Evolutionary conservation across 1,140 invertebrate genomes (phyloP), one percentile per base, ranked within the genome.

Genomic region (Drosophila kohkoa): DNA sequence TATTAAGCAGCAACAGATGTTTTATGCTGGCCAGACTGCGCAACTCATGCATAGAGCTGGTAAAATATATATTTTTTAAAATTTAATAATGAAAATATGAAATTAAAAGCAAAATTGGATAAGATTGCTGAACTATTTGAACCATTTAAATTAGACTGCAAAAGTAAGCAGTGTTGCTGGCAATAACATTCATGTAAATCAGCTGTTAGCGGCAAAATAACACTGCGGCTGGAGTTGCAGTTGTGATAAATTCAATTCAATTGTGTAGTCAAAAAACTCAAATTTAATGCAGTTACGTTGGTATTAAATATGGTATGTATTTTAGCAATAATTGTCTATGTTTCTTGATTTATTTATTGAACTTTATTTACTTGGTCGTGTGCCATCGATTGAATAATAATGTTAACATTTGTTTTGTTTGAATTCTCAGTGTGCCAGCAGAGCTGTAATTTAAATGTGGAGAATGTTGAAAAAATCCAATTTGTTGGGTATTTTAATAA

Each of bases 341-440:
- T n/a, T 51, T 55, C 55, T 65, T 55, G 43, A 25, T 45, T 48
- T 45, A 28, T 10, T 25, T 2, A 28, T 10, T 2, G 8, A 20
- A 32, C 32, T 32, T 32, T 32, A 32, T 7, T 7, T 32, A 10
- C 10, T 71, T 71, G 51, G 30, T 51, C 13, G 11, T 8, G 16
- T 49, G 60, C 62, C 51, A 43, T n/a, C 28, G 32, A 68, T 73
- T 67, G 38, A 68, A 74, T 68, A 59, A 59, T 32, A 68, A 59
- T 32, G 49, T 49, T 20, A 25, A 28, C 41, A 28, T 28, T 25
- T 49, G 7, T 25, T 30, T 54, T 15, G 28, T 30, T 54, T 32
- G 28, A 32, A 54, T 54, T 32, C 28, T 32, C 51, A 54, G 51
- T 54, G 51, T 54, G 51, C 30, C 13, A 32, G 51, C 13, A 2